Conservation (phyloP, 2,797 vertebrate species). For the Vespertilio murinus region DNA sequence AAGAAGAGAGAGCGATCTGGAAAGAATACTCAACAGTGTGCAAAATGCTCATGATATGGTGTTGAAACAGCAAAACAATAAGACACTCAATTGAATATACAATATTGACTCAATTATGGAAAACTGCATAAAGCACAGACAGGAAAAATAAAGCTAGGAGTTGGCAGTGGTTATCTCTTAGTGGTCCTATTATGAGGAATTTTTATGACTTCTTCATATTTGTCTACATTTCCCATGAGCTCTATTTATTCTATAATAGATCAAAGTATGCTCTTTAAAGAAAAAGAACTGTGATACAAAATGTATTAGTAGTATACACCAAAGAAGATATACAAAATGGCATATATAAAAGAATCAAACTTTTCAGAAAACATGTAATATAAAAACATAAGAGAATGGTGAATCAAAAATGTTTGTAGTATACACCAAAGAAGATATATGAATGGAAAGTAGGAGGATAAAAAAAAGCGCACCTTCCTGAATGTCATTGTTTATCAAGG, state of each 20-base stretch:
- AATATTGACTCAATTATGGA: constrained; percentile 21
- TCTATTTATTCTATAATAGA: background rate
- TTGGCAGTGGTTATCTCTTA: background rate
- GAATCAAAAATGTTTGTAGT: background rate
- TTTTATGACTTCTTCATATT: constrained; percentile 5
- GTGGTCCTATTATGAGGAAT: background rate
- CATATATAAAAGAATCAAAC: background rate
- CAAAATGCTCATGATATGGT: background rate
- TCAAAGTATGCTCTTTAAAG: background rate
- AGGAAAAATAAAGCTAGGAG: background rate
- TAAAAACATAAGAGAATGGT: background rate
- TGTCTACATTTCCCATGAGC: background rate
- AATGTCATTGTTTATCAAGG: background rate
- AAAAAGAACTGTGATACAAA: background rate
- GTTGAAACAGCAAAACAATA: background rate
- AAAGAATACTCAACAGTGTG: constrained; percentile 17
- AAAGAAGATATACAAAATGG: background rate
- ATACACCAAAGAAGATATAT: background rate
- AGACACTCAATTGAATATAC: background rate
- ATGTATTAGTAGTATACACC: too few relatives aligned
- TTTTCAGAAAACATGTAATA: background rate
- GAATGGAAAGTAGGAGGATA: background rate
- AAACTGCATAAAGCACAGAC: background rate
- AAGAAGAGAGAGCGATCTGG: background rate
- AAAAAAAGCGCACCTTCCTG: background rate